Evolutionary conservation across 2,797 vertebrate genomes (phyloP).

Genomic region (Mastacembelus armatus): DNA sequence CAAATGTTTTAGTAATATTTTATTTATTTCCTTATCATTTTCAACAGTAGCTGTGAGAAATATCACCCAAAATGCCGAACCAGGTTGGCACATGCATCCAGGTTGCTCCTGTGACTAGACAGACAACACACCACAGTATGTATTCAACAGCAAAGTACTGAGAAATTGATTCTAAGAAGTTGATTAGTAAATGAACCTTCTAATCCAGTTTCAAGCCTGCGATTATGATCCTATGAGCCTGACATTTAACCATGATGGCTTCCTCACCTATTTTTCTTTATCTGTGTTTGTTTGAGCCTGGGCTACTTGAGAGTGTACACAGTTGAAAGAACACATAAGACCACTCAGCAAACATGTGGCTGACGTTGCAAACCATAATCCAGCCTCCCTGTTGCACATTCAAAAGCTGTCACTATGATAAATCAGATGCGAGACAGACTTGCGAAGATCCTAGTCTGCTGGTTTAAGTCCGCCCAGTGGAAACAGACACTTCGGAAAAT

Average conservation of each 20-base stretch:
- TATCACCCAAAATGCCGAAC: constrained; percentile 28
- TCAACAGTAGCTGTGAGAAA: constrained; percentile 50
- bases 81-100: constrained; percentile 50
- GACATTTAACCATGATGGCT: constrained; percentile 17
- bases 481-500: constrained; percentile 63
- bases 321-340: constrained; percentile 43
- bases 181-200: constrained; percentile 20
- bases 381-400: constrained; percentile 20
- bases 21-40: constrained; percentile 73
- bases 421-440: constrained; percentile 40
- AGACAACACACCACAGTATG: constrained; percentile 38
- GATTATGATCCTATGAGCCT: constrained; percentile 18
- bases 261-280: constrained; percentile 22
- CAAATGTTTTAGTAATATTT: constrained; percentile 68
- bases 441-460: constrained; percentile 34
- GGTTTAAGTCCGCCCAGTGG: constrained; percentile 47
- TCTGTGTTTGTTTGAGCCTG: constrained; percentile 35
- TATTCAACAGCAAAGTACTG: constrained; percentile 8
- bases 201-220: constrained; percentile 33
- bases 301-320: constrained; percentile 33
- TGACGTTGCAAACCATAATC: constrained; percentile 51
- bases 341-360: constrained; percentile 48
- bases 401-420: constrained; percentile 53
- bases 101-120: constrained; percentile 49
- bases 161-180: constrained; percentile 37